Evolutionary conservation across 2,113 vertebrate species (phyloP).

Genomic region (Ondatra zibethicus): DNA sequence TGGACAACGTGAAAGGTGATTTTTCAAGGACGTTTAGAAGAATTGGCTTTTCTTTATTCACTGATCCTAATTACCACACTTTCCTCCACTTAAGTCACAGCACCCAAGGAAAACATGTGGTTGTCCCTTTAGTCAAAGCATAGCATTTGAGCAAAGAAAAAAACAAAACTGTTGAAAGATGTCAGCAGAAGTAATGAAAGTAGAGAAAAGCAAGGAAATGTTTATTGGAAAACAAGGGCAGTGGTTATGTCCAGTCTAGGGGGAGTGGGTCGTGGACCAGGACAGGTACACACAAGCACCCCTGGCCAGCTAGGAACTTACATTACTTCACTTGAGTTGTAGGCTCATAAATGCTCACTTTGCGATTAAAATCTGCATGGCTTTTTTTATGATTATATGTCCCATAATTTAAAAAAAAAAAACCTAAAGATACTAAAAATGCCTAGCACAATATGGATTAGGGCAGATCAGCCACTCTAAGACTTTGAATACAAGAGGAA

Average conservation of each 20-base stretch:
- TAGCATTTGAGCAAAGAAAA: not conserved
- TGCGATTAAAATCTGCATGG: constrained; percentile 9
- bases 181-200: not conserved
- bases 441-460: not conserved
- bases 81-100: not conserved
- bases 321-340: not conserved
- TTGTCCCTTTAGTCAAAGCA: not conserved
- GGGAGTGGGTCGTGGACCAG: not conserved
- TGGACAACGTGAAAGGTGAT: not conserved
- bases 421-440: not conserved
- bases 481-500: not conserved
- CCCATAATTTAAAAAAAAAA: not conserved
- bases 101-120: not conserved
- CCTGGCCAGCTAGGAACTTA: not conserved
- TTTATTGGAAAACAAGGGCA: not conserved
- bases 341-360: not conserved
- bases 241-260: not conserved
- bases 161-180: not conserved
- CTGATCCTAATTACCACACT: not conserved
- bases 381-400: not conserved
- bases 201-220: not conserved
- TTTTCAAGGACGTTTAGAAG: not conserved
- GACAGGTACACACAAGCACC: not conserved
- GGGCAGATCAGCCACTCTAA: not conserved
- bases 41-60: not conserved